A percentile compares a stretch with the other conserved stretches of the same genome.
Evolutionary conservation across 2,888 invertebrate species (phyloP).

Genomic region (Frankliniella intonsa): DNA sequence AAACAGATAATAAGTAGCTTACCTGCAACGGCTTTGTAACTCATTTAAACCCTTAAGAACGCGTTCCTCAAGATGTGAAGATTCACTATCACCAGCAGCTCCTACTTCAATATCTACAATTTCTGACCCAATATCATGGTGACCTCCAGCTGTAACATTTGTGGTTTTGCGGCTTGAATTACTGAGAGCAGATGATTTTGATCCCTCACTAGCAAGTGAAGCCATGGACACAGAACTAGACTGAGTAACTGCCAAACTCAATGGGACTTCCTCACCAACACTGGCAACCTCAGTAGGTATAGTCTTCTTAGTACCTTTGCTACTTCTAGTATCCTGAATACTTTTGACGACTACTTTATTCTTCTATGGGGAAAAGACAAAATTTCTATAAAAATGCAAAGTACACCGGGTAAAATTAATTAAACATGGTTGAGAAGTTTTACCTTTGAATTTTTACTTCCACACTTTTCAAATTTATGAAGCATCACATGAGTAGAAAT

Average conservation of each 20-base stretch:
- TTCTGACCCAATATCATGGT: not conserved
- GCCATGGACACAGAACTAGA: slow-evolving; percentile 13
- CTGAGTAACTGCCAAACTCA: not conserved
- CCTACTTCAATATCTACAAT: not conserved
- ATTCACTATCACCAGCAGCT: not conserved
- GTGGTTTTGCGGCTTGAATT: not conserved
- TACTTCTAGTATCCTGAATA: not conserved
- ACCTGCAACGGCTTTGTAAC: slow-evolving; percentile 18
- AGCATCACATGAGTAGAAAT: slow-evolving; percentile 51
- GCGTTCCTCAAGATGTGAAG: not conserved
- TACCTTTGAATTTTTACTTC: slow-evolving; percentile 37
- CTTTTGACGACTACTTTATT: not conserved
- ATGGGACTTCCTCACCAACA: not conserved
- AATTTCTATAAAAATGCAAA: not conserved
- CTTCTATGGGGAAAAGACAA: not conserved
- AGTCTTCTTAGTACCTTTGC: not conserved
- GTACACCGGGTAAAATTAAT: not conserved
- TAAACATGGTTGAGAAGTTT: slow-evolving; percentile 12
- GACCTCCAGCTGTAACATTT: not conserved
- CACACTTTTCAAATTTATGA: slow-evolving; percentile 49
- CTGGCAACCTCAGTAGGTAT: not conserved
- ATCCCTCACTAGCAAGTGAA: slow-evolving; percentile 2
- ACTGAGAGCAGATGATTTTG: slow-evolving; percentile 3
- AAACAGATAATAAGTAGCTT: not conserved
- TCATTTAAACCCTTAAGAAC: not conserved